Base-by-base conservation (phyloP, 2,888 invertebrate genomes). In the Nasonia oneida region DNA sequence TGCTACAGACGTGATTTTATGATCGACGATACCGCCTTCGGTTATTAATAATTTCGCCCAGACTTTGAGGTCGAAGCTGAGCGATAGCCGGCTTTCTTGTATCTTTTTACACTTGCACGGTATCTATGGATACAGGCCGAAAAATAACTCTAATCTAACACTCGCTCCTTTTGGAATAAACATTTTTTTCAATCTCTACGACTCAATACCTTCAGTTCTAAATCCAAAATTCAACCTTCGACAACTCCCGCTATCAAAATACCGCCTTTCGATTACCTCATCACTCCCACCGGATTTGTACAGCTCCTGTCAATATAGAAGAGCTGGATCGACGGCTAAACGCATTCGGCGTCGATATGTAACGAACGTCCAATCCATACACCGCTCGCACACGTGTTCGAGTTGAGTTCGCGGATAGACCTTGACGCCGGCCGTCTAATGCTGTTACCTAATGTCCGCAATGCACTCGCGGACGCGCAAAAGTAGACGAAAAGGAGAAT, bases 391-490 rank as follows among this genome's bases (percentile, higher is more conserved):
- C 76, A 85, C 76, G 50, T 73, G 78, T 77, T 23, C 29, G 12
- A 53, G 37, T 74, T 23, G 39, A 23, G 64, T 29, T 64, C 10
- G 29, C 29, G 12, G 29, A 29, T 73, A 10, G 61, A 79, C 85
- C 85, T 86, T 86, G 82, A 53, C 23, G 73, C 61, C 15, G 76
- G n/a, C 3, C 76, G 29, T 80, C 70, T 86, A 76, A 83, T 80
- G 47, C 67, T n/a, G 42, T 86, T 83, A 86, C 71, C 83, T 83
- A 83, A 86, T 75, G 42, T 83, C 79, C 86, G 71, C 83, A 73
- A 78, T 85, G 33, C 73, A 64, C 57, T 23, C 42, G 70, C 18
- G 78, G 29, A 71, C 6, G n/a, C 64, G 23, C 15, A n/a, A 33
- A 10, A 50, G 15, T 37, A 57, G 6, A 64, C 29, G 73, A 3